Evolutionary conservation across 2,113 vertebrate species (phyloP).

Genomic region (Psilopogon haemacephalus): DNA sequence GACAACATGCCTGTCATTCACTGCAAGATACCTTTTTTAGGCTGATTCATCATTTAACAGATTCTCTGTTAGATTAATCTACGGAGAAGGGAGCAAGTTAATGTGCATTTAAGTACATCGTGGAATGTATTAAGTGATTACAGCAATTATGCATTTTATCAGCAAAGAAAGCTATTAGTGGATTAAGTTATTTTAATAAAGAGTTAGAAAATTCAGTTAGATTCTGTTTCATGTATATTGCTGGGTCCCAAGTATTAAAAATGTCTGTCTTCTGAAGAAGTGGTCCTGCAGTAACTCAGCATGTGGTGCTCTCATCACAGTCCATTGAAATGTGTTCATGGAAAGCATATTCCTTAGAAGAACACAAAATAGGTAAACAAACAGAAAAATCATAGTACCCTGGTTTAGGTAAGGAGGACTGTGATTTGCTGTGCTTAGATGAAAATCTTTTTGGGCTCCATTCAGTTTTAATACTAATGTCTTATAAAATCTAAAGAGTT

Average conservation of each 20-base stretch:
- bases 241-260: not conserved
- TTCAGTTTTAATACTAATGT: not conserved
- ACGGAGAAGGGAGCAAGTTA: not conserved
- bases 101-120: not conserved
- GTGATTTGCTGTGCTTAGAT: not conserved
- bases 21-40: not conserved
- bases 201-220: not conserved
- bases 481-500: not conserved
- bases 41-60: not conserved
- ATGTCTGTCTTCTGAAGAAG: not conserved
- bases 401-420: not conserved
- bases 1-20: not conserved
- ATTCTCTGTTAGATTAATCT: constrained; percentile 2
- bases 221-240: not conserved
- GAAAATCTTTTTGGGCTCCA: not conserved
- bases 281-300: not conserved
- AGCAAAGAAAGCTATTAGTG: not conserved
- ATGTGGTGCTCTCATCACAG: not conserved
- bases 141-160: not conserved
- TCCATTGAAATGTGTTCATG: not conserved
- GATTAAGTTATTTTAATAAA: not conserved
- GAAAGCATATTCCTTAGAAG: not conserved
- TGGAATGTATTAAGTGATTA: not conserved
- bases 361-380: not conserved
- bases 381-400: not conserved